Evolutionary conservation across 2,797 vertebrate genomes (phyloP).

Genomic region (Schizothorax lantsangensis): DNA sequence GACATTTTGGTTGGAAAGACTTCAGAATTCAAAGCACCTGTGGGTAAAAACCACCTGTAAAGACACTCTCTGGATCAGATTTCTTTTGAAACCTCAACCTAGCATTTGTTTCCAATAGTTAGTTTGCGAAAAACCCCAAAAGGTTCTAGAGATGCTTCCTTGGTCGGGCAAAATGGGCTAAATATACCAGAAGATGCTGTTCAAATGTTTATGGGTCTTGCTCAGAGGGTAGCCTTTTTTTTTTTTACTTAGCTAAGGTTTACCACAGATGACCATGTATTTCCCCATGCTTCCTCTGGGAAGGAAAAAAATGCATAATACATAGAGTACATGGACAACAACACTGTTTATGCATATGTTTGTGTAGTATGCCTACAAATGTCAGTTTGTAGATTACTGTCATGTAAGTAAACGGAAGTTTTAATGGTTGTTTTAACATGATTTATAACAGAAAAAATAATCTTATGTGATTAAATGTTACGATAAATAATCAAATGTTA

Average conservation of each 20-base stretch:
- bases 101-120: conserved; percentile 73
- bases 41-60: conserved; percentile 73
- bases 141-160: conserved; percentile 63
- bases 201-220: conserved; percentile 8
- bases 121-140: conserved; percentile 70
- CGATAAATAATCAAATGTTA: not conserved
- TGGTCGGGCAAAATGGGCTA: conserved; percentile 62
- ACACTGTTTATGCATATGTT: not conserved
- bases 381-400: not conserved
- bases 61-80: conserved; percentile 69
- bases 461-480: not conserved
- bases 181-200: conserved; percentile 57
- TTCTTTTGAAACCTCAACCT: conserved; percentile 77
- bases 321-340: not conserved
- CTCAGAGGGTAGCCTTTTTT: conserved; percentile 15
- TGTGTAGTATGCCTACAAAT: not conserved
- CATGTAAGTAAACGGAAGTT: not conserved
- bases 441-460: not conserved
- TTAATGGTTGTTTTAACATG: not conserved
- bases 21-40: conserved; percentile 60
- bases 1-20: conserved; percentile 61
- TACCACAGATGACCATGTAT: conserved; percentile 8
- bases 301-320: not conserved
- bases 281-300: not conserved
- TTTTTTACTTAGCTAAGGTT: conserved; percentile 22